These are phyloP conservation scores for Lagocephalus sceleratus DNA, from an alignment of 2,797 vertebrate species.

Conservation along the genomic window DNA sequence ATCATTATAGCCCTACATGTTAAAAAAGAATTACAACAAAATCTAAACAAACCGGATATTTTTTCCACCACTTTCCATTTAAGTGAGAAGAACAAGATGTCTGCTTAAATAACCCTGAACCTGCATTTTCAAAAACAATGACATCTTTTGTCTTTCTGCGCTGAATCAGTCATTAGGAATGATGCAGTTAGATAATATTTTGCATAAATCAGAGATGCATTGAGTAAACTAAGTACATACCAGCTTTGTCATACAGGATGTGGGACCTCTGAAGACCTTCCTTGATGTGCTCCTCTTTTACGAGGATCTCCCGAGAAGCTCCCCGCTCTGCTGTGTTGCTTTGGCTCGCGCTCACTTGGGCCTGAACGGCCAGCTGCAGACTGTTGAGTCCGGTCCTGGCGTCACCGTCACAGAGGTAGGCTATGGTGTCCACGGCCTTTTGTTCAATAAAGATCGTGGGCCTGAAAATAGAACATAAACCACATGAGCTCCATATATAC, in stretches of 20 bases:
- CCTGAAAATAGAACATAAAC: constrained; percentile 63
- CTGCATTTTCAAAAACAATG: no score
- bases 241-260: constrained; percentile 95
- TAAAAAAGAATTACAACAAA: no score
- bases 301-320: constrained; percentile 63
- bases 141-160: no score
- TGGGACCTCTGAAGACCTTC: constrained; percentile 95
- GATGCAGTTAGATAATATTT: no score
- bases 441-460: constrained; percentile 82
- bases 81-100: no score
- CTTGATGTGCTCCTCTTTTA: constrained; percentile 89
- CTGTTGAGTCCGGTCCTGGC: constrained; percentile 89
- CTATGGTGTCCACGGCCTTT: constrained; percentile 88
- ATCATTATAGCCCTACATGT: no score
- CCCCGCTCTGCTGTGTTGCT: background rate
- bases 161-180: no score
- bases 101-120: no score
- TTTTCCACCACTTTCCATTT: no score
- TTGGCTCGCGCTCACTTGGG: constrained; percentile 69
- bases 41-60: no score
- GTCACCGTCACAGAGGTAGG: constrained; percentile 92
- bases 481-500: background rate
- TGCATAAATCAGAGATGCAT: no score
- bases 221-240: constrained; percentile 63
- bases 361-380: constrained; percentile 92